Evolutionary conservation across 2,888 invertebrate species (phyloP), one percentile per base, ranked within the genome.

Genomic region (Diloba caeruleocephala): DNA sequence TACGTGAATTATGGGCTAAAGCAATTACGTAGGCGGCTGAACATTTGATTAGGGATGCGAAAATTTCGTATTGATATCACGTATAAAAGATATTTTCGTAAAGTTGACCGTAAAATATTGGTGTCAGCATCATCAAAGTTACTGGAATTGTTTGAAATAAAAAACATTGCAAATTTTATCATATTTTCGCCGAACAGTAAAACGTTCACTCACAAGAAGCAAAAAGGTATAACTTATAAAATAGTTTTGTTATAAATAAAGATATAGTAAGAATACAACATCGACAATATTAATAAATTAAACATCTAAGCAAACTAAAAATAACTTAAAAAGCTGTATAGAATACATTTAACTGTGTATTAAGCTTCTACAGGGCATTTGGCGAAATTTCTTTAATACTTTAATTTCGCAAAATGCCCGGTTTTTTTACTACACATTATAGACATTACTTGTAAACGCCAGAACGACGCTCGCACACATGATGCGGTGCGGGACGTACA

Each of bases 261-360:
- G 52, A 54, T 50, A 45, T 49, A 58, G 46, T 39, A 54, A 59
- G 59, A 59, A 69, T 69, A 81, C 79, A 73, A 81, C 82, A 82
- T 67, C 62, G 66, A 79, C 69, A 58, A 48, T 63, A 74, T 73
- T 63, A 72, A 73, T 70, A 71, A 75, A 73, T 60, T 65, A 78
- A 74, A 77, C 71, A 73, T 69, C 61, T 69, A 80, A 76, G 78
- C 76, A 51, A 76, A 78, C 69, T 64, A 76, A 81, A 74, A 65
- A 50, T 62, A 75, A 76, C 66, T 74, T 69, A 71, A 74, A 58
- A 78, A 74, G 81, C 81, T 82, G 78, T 63, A 63, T 54, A 61
- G 58, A 56, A 71, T 51, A 77, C 65, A 68, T 76, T 71, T 50
- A 52, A 65, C 64, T 48, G 60, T 68, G 72, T 76, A 66, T 61